A percentile compares a stretch with the other conserved stretches of the same genome.
Conservation (phyloP, 2,888 invertebrate genomes). For the Hylaea fasciaria region DNA sequence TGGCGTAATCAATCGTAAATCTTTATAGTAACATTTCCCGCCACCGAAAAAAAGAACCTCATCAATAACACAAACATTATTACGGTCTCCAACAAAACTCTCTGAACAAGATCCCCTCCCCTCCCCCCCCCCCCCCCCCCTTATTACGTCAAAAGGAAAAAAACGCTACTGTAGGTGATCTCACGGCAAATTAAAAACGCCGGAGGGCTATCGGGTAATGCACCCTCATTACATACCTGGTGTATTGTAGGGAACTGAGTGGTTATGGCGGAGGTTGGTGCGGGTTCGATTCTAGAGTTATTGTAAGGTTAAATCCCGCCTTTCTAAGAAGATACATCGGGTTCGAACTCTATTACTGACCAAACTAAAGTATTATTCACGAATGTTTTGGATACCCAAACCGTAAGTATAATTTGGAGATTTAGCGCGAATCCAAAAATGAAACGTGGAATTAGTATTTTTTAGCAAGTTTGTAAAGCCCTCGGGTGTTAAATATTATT, state of each 20-base stretch:
- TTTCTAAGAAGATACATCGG: no score
- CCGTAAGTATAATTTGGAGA: no score
- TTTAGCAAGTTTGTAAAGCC: no score
- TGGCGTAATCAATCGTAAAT: no score
- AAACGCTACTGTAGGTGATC: constrained; percentile 67
- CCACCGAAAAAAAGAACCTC: not conserved
- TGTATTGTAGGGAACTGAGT: constrained; percentile 18
- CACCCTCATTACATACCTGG: constrained; percentile 61
- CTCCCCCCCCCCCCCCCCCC: constrained; percentile 16
- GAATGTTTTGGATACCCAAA: no score
- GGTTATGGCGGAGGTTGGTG: constrained; percentile 31
- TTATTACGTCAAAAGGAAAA: constrained; percentile 28
- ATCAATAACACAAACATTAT: constrained; percentile 24
- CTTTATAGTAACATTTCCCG: no score
- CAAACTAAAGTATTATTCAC: no score
- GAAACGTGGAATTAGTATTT: no score
- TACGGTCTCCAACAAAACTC: not conserved
- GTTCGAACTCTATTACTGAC: no score
- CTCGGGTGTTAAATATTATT: no score
- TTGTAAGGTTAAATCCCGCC: not conserved
- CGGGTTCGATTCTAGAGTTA: constrained; percentile 48
- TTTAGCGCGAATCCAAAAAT: no score
- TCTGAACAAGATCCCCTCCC: not conserved
- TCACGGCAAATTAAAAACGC: constrained; percentile 83
- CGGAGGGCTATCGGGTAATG: constrained; percentile 78